Evolutionary conservation across 1,140 invertebrate species (phyloP), one percentile per base, ranked within the genome.

Genomic region (Drosophila sp.): DNA sequence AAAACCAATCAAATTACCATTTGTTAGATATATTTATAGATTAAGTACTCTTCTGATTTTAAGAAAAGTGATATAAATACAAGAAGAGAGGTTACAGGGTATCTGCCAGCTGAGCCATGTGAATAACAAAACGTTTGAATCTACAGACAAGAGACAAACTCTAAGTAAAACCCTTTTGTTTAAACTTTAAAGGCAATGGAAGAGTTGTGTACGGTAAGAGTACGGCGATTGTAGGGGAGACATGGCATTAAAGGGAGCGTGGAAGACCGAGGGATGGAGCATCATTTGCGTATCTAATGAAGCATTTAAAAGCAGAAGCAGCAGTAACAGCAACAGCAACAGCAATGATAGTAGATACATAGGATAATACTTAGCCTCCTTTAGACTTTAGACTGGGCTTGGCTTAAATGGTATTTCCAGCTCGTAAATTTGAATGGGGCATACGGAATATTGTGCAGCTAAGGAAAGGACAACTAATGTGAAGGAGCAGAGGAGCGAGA

Each of bases 201-300:
- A 53, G 32, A 36, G 29, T 18, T 18, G 36, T 13, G 3, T 38
- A 2, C 27, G n/a, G 4, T 11, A 34, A 9, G 25, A 40, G 27
- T 8, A 40, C 11, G n/a, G n/a, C n/a, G n/a, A n/a, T n/a, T n/a
- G 36, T 14, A n/a, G 11, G 29, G 29, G 16, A 7, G 29, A 0
- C 6, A 8, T n/a, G 2, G 25, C n/a, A 50, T 7, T 50, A n/a
- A 4, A 18, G 11, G 14, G 25, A 18, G n/a, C 0, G 16, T 9
- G 34, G n/a, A 43, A 16, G n/a, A 11, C 2, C 7, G 36, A 9
- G 14, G 38, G 43, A 25, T 16, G 9, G 8, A 18, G 73, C 63
- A 67, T 79, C 73, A 78, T 80, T 80, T 80, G 74, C 64, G 64
- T 80, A 74, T 80, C 71, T 78, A 78, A 80, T 78, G 71, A 80